Base-by-base conservation (phyloP, 2,797 vertebrate genomes). In the Alauda arvensis region DNA sequence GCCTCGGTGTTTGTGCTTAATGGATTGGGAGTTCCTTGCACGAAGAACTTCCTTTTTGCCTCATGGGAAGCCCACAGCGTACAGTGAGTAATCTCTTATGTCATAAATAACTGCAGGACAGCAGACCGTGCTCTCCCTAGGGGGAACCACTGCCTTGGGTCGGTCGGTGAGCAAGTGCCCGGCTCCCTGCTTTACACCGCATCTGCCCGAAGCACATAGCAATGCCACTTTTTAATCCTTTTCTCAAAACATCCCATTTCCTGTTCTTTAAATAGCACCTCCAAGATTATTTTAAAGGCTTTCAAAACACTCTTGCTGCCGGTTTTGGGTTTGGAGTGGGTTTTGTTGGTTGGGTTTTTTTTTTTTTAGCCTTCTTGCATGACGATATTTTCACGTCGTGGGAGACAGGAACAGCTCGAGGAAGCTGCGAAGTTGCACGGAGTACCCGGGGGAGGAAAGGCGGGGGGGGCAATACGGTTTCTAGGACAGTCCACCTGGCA, bases 371-470 rank as follows among this genome's bases (percentile, higher is more conserved):
- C 8, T 74, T 48, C 69, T 85, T 8, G 85, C 66, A 83, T 85
- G 91, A 93, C 83, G 91, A 49, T 83, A 49, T 80, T 90, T 93
- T 89, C 83, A 77, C 69, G 8, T 74, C 79, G 82, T 85, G 92
- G 92, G 91, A 85, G 89, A 87, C 49, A 48, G 83, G 88, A 92
- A 87, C 92, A 74, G 79, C 89, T 92, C 53, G 55, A 79, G 89
- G 87, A 86, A 88, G 83, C 91, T 82, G 88, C 68, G 52, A 87
- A 77, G 77, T 68, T 71, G 70, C 60, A 43, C 28, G 21, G 85
- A 88, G 85, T 68, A 46, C 55, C 20, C 57, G 59, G 62, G 19
- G 77, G 34, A 37, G 33, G 61, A 80, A 80, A 80, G 62, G 76
- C 53, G 25, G 6, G 28, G 18, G 20, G 23, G 13, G 6, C 37